These are phyloP conservation scores for Amblyopsis hoosieri DNA, from an alignment of 2,797 vertebrate species.

Conservation along the genomic window DNA sequence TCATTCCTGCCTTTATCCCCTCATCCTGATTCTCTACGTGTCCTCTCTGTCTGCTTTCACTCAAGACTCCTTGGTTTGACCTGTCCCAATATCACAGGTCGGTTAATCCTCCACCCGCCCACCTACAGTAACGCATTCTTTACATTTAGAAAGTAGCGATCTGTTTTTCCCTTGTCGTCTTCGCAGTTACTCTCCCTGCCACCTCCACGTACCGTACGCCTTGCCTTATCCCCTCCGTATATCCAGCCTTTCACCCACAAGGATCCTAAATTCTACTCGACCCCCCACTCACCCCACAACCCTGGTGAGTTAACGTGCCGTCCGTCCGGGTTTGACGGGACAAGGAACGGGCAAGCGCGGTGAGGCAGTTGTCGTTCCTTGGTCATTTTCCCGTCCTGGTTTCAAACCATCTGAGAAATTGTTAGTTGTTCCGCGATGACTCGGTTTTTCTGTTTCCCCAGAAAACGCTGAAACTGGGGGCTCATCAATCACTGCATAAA, in stretches of 20 bases:
- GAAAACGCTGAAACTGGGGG: constrained; percentile 33
- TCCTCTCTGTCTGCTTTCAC: not conserved
- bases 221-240: constrained; percentile 9
- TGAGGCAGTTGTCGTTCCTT: constrained; percentile 12
- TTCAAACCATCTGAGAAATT: constrained; percentile 47
- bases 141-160: not conserved
- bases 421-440: constrained; percentile 49
- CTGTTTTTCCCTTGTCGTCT: not conserved
- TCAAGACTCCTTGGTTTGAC: not conserved
- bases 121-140: not conserved
- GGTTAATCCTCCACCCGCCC: not conserved
- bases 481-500: constrained; percentile 63
- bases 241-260: not conserved
- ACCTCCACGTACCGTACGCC: not conserved
- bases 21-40: not conserved
- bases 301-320: constrained; percentile 47
- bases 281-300: not conserved
- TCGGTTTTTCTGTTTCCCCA: constrained; percentile 34
- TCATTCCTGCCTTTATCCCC: constrained; percentile 1
- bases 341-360: constrained; percentile 2
- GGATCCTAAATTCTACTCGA: not conserved
- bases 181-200: not conserved
- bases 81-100: too few species aligned
- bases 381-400: constrained; percentile 46
- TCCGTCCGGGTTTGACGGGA: constrained; percentile 34